Base-by-base conservation (phyloP, 2,888 invertebrate genomes). In the Caenorhabditis japonica region DNA sequence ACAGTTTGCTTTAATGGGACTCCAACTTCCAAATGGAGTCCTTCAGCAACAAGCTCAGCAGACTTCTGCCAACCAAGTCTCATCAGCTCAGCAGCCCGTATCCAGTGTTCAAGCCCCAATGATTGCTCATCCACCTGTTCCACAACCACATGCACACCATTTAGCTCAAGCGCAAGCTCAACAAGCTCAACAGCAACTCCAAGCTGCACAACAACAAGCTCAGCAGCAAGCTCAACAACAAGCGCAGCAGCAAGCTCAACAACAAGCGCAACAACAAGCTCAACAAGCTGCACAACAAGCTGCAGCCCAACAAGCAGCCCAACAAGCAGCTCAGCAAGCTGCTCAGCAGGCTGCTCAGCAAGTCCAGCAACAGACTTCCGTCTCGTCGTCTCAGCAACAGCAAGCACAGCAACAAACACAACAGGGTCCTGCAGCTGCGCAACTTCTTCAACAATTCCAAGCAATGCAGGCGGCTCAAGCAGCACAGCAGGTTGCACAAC, bases 71-170 rank as follows among this genome's bases (percentile, higher is more conserved):
- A 64, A 64, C 30, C 59, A 59, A 17, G 62, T 62, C 4, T 55
- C 66, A 10, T 36, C 44, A 15, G 56, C 66, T 5, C 66, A 64
- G 33, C 55, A 55, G 27, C 19, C 19, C 5, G 33, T n/a, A 12
- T 39, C 53, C 13, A 64, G 53, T 27, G 64, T 17, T 2, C 64
- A 64, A 39, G 56, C 62, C 10, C 47, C 23, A 12, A 47, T 38
- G 15, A 64, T 55, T 17, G 53, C 21, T 5, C 64, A 64, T 49
- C 64, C 64, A 13, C 64, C 64, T 17, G 64, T 56, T 2, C 64
- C 64, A 0, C 64, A 64, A 5, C 55, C 53, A 3, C 62, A 53
- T 15, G 55, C 23, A 30, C 64, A 25, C 21, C n/a, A n/a, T n/a
- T n/a, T 52, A 21, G 38, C 36, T 34, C 59, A 47, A 23, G 59